Evolutionary conservation across 2,113 vertebrate genomes (phyloP).

Genomic region (Hepsetus odoe): DNA sequence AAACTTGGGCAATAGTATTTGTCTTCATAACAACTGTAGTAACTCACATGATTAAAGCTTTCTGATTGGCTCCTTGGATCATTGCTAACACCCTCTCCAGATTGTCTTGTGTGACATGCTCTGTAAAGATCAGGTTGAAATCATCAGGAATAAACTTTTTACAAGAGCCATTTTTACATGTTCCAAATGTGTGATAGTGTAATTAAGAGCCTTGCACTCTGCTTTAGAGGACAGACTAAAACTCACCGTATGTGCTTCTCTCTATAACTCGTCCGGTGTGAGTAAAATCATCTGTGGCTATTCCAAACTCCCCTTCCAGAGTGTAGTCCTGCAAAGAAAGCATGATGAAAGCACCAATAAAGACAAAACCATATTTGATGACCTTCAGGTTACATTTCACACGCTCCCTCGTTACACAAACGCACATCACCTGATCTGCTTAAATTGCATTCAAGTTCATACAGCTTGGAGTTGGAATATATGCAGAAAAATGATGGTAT

Average conservation of each 20-base stretch:
- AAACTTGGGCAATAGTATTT: not conserved
- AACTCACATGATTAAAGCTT: constrained; percentile 85
- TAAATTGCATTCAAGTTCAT: too few species aligned
- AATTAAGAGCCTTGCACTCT: too few species aligned
- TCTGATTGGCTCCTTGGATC: constrained; percentile 91
- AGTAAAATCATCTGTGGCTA: constrained; percentile 87
- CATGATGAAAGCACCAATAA: not conserved
- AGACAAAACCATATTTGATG: too few species aligned
- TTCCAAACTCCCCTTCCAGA: constrained; percentile 86
- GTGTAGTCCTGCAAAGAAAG: constrained; percentile 83
- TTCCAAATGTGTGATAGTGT: too few species aligned
- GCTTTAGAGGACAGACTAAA: not conserved
- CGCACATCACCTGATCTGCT: too few species aligned
- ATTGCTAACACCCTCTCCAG: constrained; percentile 86
- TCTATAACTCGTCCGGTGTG: constrained; percentile 83
- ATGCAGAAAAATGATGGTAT: too few species aligned
- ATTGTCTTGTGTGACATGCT: constrained; percentile 88
- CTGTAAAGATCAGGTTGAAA: constrained; percentile 65
- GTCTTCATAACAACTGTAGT: not conserved
- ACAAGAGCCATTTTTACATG: not conserved
- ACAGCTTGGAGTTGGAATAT: too few species aligned
- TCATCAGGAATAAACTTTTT: not conserved
- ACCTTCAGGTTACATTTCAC: too few species aligned
- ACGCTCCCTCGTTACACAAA: too few species aligned
- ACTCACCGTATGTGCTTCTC: constrained; percentile 85